phyloP scores from a whole-genome alignment of 2,797 vertebrate genomes.

The Heteromormyrus szaboi region DNA sequence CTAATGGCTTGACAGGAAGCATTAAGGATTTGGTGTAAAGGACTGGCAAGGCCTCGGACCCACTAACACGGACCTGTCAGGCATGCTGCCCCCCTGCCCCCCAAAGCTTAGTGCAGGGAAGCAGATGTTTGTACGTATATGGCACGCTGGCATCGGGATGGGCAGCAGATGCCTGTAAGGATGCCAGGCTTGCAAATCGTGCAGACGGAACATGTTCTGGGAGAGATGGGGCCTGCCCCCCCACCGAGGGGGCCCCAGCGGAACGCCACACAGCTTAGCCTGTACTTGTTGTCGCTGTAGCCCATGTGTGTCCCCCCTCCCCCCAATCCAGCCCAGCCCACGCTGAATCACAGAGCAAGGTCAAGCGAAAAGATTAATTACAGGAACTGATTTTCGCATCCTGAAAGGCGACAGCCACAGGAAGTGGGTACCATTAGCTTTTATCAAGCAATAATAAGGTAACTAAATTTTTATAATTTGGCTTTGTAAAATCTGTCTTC shows the following conservation, averaged over 20 bases:
- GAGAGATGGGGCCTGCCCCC: slow-evolving; percentile 73
- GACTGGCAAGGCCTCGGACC: slow-evolving; percentile 69
- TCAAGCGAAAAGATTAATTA: slow-evolving; percentile 40
- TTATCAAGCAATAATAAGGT: background rate
- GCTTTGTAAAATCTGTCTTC: background rate
- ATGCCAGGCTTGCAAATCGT: slow-evolving; percentile 93
- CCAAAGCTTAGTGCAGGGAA: slow-evolving; percentile 80
- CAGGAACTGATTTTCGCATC: slow-evolving; percentile 38
- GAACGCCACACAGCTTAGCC: slow-evolving; percentile 67
- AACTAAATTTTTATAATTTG: background rate
- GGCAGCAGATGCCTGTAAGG: slow-evolving; percentile 94
- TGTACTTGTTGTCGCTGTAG: slow-evolving; percentile 52
- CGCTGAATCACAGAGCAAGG: slow-evolving; percentile 40
- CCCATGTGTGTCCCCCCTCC: background rate
- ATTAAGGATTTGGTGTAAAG: slow-evolving; percentile 94
- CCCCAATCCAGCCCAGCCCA: slow-evolving; percentile 61
- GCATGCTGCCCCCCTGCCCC: slow-evolving; percentile 71
- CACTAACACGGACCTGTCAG: slow-evolving; percentile 83
- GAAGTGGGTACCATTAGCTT: background rate
- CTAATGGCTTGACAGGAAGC: slow-evolving; percentile 99
- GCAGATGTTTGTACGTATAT: slow-evolving; percentile 93
- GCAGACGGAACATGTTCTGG: slow-evolving; percentile 88
- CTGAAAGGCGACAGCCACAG: slow-evolving; percentile 24
- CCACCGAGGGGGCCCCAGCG: slow-evolving; percentile 81
- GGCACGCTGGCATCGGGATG: slow-evolving; percentile 84